Conservation (phyloP, 2,113 vertebrate genomes). For the Cynoglossus semilaevis region DNA sequence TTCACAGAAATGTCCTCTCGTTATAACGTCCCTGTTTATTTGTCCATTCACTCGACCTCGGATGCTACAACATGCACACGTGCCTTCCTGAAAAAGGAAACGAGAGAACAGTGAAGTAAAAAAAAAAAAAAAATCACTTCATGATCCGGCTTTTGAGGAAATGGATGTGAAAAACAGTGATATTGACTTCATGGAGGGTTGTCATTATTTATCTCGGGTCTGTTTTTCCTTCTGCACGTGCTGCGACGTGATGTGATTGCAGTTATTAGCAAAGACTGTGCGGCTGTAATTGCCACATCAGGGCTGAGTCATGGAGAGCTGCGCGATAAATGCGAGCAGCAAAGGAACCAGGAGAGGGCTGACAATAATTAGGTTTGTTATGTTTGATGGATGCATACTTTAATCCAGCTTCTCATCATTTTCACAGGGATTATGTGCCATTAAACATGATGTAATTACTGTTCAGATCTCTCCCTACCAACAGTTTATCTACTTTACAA, state of each 20-base stretch:
- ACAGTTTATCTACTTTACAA: conserved; percentile 63
- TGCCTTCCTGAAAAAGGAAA: neutral
- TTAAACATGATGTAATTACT: conserved; percentile 74
- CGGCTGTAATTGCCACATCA: conserved; percentile 68
- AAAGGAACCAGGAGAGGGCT: conserved; percentile 44
- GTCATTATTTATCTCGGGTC: conserved; percentile 60
- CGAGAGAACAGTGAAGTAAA: conserved; percentile 1
- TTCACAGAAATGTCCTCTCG: neutral
- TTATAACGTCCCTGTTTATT: neutral
- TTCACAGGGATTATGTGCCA: conserved; percentile 64
- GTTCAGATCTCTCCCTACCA: conserved; percentile 62
- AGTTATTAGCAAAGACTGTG: conserved; percentile 69
- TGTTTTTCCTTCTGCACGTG: conserved; percentile 40
- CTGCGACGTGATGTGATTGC: conserved; percentile 68
- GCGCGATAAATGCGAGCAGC: conserved; percentile 53
- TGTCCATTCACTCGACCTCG: neutral
- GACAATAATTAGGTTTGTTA: conserved; percentile 71
- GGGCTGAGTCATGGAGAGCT: conserved; percentile 62
- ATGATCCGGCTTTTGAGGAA: conserved; percentile 39
- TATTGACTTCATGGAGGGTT: conserved; percentile 61
- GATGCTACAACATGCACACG: neutral
- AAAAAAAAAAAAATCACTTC: conserved; percentile 33
- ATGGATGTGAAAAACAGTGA: conserved; percentile 54
- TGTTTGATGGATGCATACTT: conserved; percentile 69
- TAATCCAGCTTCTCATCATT: conserved; percentile 64